These are phyloP conservation scores for Cheilinus undulatus DNA, from an alignment of 2,113 vertebrate genomes.

Conservation along the genomic window DNA sequence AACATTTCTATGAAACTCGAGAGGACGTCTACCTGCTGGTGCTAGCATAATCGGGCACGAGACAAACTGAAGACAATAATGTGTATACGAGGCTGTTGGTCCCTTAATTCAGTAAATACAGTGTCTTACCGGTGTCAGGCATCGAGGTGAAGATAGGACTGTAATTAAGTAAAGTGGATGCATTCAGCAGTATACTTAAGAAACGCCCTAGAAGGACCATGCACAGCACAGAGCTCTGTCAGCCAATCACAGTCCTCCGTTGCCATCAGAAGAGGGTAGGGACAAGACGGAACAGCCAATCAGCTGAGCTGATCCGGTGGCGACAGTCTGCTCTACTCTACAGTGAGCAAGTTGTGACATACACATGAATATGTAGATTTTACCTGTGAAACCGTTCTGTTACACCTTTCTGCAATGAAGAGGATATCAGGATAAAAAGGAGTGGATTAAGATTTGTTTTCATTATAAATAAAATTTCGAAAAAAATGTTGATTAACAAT, in stretches of 20 bases:
- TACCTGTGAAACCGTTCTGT: too few relatives aligned
- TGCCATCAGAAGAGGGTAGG: conserved; percentile 79
- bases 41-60: not conserved
- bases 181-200: not conserved
- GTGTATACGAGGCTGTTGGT: not conserved
- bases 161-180: not conserved
- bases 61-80: not conserved
- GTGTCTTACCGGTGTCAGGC: conserved; percentile 55
- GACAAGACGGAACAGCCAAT: conserved; percentile 59
- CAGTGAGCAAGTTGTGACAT: conserved; percentile 34
- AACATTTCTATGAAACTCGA: conserved; percentile 7
- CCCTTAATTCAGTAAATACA: not conserved
- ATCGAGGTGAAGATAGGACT: not conserved
- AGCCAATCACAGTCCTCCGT: conserved; percentile 70
- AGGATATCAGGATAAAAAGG: too few relatives aligned
- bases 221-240: not conserved
- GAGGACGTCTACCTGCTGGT: not conserved
- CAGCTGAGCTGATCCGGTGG: conserved; percentile 22
- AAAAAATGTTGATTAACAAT: too few relatives aligned
- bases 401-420: too few relatives aligned
- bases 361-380: conserved; percentile 1
- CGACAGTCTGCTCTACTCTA: conserved; percentile 10
- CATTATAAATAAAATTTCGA: too few relatives aligned
- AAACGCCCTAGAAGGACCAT: conserved; percentile 48
- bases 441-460: too few relatives aligned